Evolutionary conservation across 2,113 vertebrate genomes (phyloP), one percentile per base, ranked within the genome.

Genomic region (Tragelaphus buxtoni): DNA sequence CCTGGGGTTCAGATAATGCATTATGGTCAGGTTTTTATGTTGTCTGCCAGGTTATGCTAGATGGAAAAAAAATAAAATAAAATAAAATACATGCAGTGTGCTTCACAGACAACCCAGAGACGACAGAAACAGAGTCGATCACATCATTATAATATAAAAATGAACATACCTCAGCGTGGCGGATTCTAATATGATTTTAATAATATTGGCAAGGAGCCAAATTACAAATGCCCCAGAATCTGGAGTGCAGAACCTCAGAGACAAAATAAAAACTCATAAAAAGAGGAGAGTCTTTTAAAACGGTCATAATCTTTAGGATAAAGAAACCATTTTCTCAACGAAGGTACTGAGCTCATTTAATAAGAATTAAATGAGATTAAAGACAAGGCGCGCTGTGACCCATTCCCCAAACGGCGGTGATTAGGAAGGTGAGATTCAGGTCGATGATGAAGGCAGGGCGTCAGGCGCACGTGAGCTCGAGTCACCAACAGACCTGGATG

Each of bases 121-220:
- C 60, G 94, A 96, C 82, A 98, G 91, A 22, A 4, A 97, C 65
- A 39, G 96, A 98, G 93, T 88, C 92, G 94, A 96, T 85, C 69
- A 90, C 94, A 95, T 82, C 63, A 97, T 79, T 95, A 96, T 95
- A 96, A 96, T 85, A 97, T 97, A 98, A 98, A 98, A 98, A 98
- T 42, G 96, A 98, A 87, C 96, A 97, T 94, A 92, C 94, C 98
- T 97, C 81, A 45, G 56, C 30, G 8, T 97, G 94, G 97, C 93
- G 77, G 95, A 96, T 98, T 98, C 98, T 98, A 98, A 97, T 98
- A 98, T 95, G 95, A 98, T 92, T 98, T 98, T 98, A 98, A 98
- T 98, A 99, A 98, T 55, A 90, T 91, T 98, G 97, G 98, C 97
- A 97, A 92, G 65, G 87, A 98, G 98, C 97, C 98, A 98, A 98